These are phyloP conservation scores for Serilophus lunatus DNA, from an alignment of 2,113 vertebrate species.

Conservation along the genomic window DNA sequence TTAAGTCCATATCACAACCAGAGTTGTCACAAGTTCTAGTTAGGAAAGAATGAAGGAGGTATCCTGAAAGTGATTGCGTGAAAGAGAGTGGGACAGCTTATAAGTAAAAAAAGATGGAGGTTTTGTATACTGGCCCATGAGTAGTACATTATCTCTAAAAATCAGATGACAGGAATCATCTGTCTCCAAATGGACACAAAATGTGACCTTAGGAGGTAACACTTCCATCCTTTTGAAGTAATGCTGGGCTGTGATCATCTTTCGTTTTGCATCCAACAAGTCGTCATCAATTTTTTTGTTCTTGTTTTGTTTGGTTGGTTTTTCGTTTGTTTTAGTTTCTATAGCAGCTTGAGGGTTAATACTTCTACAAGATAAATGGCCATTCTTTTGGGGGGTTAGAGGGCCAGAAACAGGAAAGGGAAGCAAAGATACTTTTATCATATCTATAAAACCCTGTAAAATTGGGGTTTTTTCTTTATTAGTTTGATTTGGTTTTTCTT, in stretches of 20 bases:
- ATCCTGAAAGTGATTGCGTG: neutral
- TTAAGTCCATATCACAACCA: neutral
- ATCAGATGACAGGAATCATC: neutral
- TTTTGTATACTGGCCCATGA: neutral
- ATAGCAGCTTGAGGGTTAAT: neutral
- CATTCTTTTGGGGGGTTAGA: neutral
- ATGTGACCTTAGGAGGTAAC: neutral
- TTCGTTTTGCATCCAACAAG: slow-evolving; percentile 31
- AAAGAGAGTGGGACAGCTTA: neutral
- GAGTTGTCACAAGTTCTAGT: neutral
- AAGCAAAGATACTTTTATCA: slow-evolving; percentile 12
- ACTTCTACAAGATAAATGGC: neutral
- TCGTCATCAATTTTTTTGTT: neutral
- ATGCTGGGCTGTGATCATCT: neutral
- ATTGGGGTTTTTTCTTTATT: too few relatives aligned
- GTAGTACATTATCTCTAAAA: neutral
- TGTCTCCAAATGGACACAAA: neutral
- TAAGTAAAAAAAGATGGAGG: neutral
- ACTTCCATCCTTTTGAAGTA: neutral
- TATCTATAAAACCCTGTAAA: neutral
- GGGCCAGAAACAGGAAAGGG: neutral
- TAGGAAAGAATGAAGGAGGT: neutral
- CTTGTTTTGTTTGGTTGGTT: neutral
- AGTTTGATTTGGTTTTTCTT: neutral
- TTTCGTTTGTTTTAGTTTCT: neutral